Conservation (phyloP, 1,140 invertebrate genomes). For the Bombus vancouverensis region DNA sequence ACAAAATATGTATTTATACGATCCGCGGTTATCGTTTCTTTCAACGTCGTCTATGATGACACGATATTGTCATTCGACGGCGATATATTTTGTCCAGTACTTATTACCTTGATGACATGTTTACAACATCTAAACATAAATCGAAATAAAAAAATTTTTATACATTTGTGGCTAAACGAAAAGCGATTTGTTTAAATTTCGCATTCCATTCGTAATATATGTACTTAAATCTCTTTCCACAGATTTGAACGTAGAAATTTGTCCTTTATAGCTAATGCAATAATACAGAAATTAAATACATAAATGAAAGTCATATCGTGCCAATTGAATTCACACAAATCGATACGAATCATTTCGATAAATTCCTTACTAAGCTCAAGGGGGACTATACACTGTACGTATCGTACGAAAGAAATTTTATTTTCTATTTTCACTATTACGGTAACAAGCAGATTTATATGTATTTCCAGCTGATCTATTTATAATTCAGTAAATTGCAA, state of each 20-base stretch:
- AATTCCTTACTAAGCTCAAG: background rate
- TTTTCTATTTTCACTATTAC: background rate
- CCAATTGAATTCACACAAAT: background rate
- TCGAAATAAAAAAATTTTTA: no score
- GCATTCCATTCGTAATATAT: no score
- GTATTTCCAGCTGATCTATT: background rate
- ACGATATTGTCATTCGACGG: background rate
- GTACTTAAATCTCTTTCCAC: no score
- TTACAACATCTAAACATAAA: no score
- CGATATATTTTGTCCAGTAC: background rate
- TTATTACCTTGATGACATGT: no score
- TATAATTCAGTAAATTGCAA: background rate
- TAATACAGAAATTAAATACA: background rate
- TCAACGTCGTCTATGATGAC: no score
- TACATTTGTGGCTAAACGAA: no score
- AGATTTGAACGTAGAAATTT: no score
- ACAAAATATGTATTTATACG: no score
- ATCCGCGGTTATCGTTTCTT: no score
- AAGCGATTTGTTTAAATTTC: no score
- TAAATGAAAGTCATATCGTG: background rate
- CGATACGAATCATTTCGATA: background rate
- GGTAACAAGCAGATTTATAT: background rate
- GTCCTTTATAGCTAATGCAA: background rate
- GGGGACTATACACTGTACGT: background rate
- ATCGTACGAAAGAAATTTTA: background rate